phyloP scores from a whole-genome alignment of 1,140 invertebrate species.

The Trichonephila inaurata region DNA sequence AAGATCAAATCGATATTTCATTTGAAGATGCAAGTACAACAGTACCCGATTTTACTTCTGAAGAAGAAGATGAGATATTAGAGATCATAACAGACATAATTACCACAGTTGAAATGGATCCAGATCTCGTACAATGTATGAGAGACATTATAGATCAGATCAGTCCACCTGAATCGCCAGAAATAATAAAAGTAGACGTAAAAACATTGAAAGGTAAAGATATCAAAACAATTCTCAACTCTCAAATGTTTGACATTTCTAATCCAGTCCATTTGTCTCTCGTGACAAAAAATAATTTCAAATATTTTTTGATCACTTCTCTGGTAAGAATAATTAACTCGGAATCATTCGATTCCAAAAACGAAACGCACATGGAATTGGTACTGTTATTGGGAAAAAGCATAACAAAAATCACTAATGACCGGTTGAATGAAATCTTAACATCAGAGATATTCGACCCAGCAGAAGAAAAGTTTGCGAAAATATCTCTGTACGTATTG shows the following conservation, averaged over 20 bases:
- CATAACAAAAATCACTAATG: neutral
- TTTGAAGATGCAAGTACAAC: neutral
- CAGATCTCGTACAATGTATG: slow-evolving; percentile 5
- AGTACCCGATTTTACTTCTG: neutral
- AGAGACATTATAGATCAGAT: slow-evolving; percentile 25
- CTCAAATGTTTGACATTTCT: slow-evolving; percentile 36
- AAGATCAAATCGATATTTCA: neutral
- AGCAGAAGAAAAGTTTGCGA: slow-evolving; percentile 4
- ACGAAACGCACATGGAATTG: slow-evolving; percentile 48
- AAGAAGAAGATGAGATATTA: neutral
- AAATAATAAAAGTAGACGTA: neutral
- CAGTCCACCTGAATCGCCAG: neutral
- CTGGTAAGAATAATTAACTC: slow-evolving; percentile 53
- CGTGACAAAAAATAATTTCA: slow-evolving; percentile 4
- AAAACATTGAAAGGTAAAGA: neutral
- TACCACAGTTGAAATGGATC: no score
- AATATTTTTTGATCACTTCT: neutral
- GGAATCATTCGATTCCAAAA: neutral
- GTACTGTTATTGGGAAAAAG: neutral
- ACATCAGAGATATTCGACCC: slow-evolving; percentile 37
- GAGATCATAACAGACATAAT: neutral
- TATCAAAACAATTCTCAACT: neutral
- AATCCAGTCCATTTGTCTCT: neutral
- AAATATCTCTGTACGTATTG: slow-evolving; percentile 4
- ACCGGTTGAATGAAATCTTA: slow-evolving; percentile 12